A percentile compares a stretch with the other conserved stretches of the same genome.
Evolutionary conservation across 2,113 vertebrate genomes (phyloP).

Genomic region (Marcusenius ussheri): DNA sequence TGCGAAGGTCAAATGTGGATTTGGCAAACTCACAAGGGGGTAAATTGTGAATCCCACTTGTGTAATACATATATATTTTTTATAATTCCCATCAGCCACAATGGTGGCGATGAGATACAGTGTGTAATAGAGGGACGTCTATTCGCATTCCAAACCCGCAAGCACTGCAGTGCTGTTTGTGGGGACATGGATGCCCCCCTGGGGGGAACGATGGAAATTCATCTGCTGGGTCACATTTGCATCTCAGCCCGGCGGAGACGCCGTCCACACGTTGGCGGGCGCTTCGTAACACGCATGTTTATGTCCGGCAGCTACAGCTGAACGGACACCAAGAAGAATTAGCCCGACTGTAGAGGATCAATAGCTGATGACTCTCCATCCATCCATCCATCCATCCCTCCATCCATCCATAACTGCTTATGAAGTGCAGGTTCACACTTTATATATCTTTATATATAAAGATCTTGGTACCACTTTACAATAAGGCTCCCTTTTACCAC

Average conservation of each 20-base stretch:
- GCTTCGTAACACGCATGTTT: conserved; percentile 49
- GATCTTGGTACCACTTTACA: not conserved
- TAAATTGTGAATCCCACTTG: conserved; percentile 55
- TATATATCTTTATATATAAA: not conserved
- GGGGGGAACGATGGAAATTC: conserved; percentile 37
- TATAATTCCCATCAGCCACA: conserved; percentile 65
- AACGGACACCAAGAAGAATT: conserved; percentile 35
- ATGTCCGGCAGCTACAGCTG: conserved; percentile 45
- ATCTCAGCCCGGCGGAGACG: conserved; percentile 64
- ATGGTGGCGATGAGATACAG: conserved; percentile 56
- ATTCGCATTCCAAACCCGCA: conserved; percentile 60
- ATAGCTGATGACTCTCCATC: not conserved
- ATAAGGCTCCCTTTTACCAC: too few species aligned
- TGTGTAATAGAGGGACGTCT: conserved; percentile 55
- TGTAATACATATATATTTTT: conserved; percentile 21
- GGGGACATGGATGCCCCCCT: conserved; percentile 57
- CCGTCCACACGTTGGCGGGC: conserved; percentile 15
- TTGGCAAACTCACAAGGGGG: conserved; percentile 51
- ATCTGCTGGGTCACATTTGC: conserved; percentile 61
- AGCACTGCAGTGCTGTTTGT: conserved; percentile 59
- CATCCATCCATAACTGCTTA: not conserved
- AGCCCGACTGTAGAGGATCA: not conserved
- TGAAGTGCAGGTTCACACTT: not conserved
- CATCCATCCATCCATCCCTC: not conserved
- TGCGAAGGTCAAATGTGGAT: conserved; percentile 65